A percentile compares a stretch with the other conserved stretches of the same genome.
These are phyloP conservation scores for Zophobas morio DNA, from an alignment of 1,140 invertebrate genomes.

Conservation along the genomic window DNA sequence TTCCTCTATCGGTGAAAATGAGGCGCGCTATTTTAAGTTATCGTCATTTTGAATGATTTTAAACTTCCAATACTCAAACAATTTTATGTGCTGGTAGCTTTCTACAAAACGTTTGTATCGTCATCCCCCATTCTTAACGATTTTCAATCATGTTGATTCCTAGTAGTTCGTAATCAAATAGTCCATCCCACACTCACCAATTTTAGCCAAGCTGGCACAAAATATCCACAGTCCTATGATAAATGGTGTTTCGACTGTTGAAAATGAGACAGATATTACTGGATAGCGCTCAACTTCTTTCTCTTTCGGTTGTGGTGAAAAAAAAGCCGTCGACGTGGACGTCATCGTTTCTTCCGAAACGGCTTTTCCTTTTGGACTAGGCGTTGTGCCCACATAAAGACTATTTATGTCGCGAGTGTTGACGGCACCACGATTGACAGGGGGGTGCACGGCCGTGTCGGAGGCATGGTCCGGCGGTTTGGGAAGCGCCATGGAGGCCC, in stretches of 20 bases:
- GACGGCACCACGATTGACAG: slow-evolving; percentile 47
- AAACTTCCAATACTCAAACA: no score
- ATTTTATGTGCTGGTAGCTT: no score
- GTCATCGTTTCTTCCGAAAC: slow-evolving; percentile 38
- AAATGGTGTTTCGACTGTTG: slow-evolving; percentile 91
- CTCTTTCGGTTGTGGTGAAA: slow-evolving; percentile 50
- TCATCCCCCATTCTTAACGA: slow-evolving; percentile 14
- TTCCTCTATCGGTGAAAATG: no score
- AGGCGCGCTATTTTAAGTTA: no score
- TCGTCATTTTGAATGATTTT: no score
- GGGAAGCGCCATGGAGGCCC: slow-evolving; percentile 50
- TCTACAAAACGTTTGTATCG: background rate
- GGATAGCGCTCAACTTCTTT: slow-evolving; percentile 73
- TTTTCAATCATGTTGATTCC: slow-evolving; percentile 17
- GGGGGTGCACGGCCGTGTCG: slow-evolving; percentile 49
- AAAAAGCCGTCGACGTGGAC: slow-evolving; percentile 2
- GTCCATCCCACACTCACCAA: slow-evolving; percentile 78
- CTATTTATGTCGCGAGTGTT: slow-evolving; percentile 54
- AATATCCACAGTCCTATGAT: slow-evolving; percentile 96
- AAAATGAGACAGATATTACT: slow-evolving; percentile 88
- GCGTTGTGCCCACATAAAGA: slow-evolving; percentile 52
- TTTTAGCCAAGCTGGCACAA: slow-evolving; percentile 94
- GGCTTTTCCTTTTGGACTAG: slow-evolving; percentile 15
- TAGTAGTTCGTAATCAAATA: background rate
- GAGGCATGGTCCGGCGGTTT: slow-evolving; percentile 61